Evolutionary conservation across 1,140 invertebrate genomes (phyloP).

Genomic region (Eumeta japonica): DNA sequence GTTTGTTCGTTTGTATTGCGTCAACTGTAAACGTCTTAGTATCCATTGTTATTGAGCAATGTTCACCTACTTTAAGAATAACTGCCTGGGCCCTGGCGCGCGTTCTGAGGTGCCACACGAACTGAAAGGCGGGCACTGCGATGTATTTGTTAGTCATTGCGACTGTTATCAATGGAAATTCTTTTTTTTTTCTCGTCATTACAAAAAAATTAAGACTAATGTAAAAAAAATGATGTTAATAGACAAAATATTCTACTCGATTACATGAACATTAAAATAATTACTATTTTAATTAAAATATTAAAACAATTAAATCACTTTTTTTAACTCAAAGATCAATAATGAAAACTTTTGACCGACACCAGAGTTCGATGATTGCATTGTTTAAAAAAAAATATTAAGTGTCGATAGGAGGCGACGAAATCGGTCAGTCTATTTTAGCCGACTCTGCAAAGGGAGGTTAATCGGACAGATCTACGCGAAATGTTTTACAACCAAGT

Average conservation of each 20-base stretch:
- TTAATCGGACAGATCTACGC: neutral
- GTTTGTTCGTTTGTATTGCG: slow-evolving; percentile 55
- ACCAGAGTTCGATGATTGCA: too few relatives aligned
- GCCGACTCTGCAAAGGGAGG: neutral
- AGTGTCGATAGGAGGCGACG: neutral
- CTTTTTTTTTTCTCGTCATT: neutral
- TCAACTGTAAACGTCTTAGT: slow-evolving; percentile 57
- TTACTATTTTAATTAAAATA: too few relatives aligned
- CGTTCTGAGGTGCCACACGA: too few relatives aligned
- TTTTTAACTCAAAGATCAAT: too few relatives aligned
- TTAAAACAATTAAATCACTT: too few relatives aligned
- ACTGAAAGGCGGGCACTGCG: neutral
- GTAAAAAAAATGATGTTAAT: neutral
- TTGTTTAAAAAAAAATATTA: too few relatives aligned
- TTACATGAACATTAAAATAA: too few relatives aligned
- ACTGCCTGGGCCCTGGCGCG: slow-evolving; percentile 25
- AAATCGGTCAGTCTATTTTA: neutral
- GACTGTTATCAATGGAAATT: neutral
- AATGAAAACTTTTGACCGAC: too few relatives aligned
- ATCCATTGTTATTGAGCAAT: slow-evolving; percentile 56
- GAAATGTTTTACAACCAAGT: neutral
- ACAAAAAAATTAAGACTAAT: neutral
- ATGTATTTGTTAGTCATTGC: neutral
- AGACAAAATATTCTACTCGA: neutral
- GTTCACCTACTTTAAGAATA: slow-evolving; percentile 56